Percentiles rank a stretch among this genome's conserved stretches.
These are phyloP conservation scores for Oophaga sylvatica DNA, from an alignment of 2,797 vertebrate species.

Conservation along the genomic window DNA sequence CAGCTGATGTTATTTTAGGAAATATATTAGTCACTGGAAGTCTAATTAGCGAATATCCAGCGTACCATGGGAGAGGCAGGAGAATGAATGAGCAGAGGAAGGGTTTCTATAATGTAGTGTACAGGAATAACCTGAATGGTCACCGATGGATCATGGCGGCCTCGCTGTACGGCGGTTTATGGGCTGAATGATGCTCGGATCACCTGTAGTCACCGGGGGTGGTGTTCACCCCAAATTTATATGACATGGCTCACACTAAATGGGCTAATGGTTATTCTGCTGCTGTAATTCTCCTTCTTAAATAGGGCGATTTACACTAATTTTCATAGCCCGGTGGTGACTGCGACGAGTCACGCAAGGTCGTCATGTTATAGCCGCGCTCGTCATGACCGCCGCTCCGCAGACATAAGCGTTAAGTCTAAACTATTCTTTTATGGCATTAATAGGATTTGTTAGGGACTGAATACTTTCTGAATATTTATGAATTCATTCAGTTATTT, in stretches of 20 bases:
- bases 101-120: neutral
- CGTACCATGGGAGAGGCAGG: neutral
- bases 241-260: neutral
- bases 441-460: too few relatives aligned
- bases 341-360: too few relatives aligned
- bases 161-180: neutral
- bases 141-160: neutral
- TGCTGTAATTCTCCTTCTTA: neutral
- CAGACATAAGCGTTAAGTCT: too few relatives aligned
- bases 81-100: neutral
- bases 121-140: neutral
- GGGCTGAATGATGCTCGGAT: neutral
- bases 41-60: neutral
- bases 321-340: neutral
- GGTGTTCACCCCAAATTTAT: neutral
- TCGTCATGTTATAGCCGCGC: neutral
- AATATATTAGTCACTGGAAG: neutral
- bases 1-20: neutral
- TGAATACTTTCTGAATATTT: too few relatives aligned
- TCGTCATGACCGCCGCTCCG: too few relatives aligned
- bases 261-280: neutral
- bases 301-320: neutral
- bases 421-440: too few relatives aligned
- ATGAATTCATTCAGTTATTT: too few relatives aligned
- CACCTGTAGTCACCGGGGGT: conserved; percentile 7